A percentile compares a stretch with the other conserved stretches of the same genome.
phyloP scores from a whole-genome alignment of 2,113 vertebrate species.

The Clarias macrocephalus region DNA sequence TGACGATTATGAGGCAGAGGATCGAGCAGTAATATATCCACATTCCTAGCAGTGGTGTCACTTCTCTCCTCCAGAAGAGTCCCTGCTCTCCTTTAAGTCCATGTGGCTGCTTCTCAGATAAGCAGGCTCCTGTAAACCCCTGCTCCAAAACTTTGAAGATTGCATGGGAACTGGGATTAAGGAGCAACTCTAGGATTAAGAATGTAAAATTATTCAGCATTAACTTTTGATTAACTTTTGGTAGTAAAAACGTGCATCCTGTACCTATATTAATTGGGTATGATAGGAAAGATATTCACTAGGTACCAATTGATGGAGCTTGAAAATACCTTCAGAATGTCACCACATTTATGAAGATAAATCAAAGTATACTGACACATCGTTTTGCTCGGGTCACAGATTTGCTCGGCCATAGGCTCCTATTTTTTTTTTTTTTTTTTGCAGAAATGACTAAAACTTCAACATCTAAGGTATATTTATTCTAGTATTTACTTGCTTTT shows the following conservation, averaged over 20 bases:
- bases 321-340: not conserved
- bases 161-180: not conserved
- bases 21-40: slow-evolving; percentile 8
- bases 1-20: not conserved
- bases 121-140: not conserved
- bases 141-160: not conserved
- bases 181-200: not conserved
- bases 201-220: not conserved
- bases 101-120: not conserved
- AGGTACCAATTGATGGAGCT: no score
- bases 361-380: no score
- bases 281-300: not conserved
- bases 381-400: no score
- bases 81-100: slow-evolving; percentile 30
- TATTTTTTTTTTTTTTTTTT: no score
- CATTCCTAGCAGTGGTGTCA: slow-evolving; percentile 15
- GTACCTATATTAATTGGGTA: not conserved
- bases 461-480: no score
- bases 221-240: not conserved
- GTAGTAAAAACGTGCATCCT: not conserved
- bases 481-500: no score
- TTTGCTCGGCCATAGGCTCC: not conserved
- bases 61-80: slow-evolving; percentile 16
- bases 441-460: no score
- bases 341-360: no score